These are phyloP conservation scores for Eurystomus glaucurus DNA, from an alignment of 2,797 vertebrate genomes.

Conservation along the genomic window DNA sequence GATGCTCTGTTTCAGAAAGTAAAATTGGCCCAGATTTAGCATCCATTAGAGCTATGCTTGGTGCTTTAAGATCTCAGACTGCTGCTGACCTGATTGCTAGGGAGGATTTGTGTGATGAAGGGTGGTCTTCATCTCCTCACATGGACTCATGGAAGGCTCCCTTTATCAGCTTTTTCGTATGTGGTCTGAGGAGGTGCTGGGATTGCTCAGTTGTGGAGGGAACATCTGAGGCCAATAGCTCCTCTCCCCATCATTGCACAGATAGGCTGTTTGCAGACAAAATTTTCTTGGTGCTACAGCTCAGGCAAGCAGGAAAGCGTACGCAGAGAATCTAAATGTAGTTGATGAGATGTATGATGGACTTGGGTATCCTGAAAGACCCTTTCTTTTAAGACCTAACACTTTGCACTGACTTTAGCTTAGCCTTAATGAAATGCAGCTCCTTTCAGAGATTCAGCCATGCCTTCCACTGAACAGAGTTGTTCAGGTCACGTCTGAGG, in stretches of 20 bases:
- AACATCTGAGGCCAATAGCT: background rate
- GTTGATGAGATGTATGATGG: background rate
- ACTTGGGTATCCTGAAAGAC: background rate
- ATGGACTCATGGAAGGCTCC: rapidly evolving
- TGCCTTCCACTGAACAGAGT: background rate
- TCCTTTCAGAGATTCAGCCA: background rate
- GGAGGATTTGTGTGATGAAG: background rate
- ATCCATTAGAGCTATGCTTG: background rate
- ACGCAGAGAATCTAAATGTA: background rate
- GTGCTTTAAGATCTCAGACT: background rate
- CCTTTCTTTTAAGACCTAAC: background rate
- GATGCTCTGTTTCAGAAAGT: background rate
- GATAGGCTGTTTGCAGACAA: background rate
- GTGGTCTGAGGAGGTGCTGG: background rate
- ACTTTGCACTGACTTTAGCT: background rate
- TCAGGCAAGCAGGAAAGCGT: background rate
- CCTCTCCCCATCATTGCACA: rapidly evolving
- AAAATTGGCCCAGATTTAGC: background rate
- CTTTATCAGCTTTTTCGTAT: background rate
- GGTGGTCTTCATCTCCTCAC: background rate
- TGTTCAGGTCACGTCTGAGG: background rate
- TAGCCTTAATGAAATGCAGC: background rate
- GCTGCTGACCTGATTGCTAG: background rate
- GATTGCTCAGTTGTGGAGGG: background rate
- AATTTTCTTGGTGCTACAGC: background rate